Evolutionary conservation across 2,113 vertebrate genomes (phyloP).

Genomic region (Pseudorhombus dupliciocellatus): DNA sequence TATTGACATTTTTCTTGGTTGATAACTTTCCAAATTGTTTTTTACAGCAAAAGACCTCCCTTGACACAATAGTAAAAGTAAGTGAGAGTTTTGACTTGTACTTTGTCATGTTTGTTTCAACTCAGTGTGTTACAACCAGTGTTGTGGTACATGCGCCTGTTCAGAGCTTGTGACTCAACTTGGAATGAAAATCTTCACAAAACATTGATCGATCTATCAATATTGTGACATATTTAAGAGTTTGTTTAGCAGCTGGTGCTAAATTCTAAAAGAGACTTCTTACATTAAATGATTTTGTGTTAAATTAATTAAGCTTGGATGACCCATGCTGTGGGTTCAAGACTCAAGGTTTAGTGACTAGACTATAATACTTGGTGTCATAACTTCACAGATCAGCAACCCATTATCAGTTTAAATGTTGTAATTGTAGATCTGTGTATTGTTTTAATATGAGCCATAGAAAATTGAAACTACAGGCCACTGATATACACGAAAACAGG

Average conservation of each 20-base stretch:
- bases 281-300: background rate
- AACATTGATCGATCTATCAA: background rate
- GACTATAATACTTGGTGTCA: background rate
- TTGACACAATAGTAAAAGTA: constrained; percentile 99
- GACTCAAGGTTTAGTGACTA: background rate
- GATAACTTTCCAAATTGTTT: constrained; percentile 1
- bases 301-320: background rate
- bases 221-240: too few species aligned
- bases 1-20: background rate
- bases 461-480: background rate
- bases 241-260: background rate
- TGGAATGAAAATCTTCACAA: background rate
- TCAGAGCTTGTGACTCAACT: background rate
- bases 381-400: background rate
- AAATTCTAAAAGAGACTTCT: background rate
- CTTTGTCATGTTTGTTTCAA: background rate
- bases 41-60: constrained; percentile 97
- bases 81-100: constrained; percentile 54
- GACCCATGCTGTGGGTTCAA: background rate
- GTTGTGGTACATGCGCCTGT: background rate
- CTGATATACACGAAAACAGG: background rate
- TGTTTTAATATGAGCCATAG: background rate
- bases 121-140: background rate
- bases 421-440: background rate
- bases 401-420: background rate